Evolutionary conservation across 2,113 vertebrate species (phyloP).

Genomic region (Myocastor coypus): DNA sequence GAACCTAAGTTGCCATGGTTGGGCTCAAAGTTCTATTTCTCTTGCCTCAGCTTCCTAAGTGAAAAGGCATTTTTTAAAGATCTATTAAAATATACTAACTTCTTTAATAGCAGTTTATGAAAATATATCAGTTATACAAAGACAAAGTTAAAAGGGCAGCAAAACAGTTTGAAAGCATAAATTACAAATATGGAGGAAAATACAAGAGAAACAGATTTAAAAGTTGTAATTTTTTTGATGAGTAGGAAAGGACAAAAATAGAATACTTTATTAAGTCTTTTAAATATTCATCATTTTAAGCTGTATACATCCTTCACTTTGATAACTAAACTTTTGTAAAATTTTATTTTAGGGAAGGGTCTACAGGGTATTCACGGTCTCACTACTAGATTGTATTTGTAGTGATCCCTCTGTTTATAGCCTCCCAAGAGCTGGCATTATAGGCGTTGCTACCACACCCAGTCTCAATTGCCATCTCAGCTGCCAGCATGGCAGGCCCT

Average conservation of each 20-base stretch:
- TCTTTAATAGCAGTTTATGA: background rate
- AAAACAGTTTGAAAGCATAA: slow-evolving; percentile 18
- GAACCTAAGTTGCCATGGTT: background rate
- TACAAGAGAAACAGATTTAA: background rate
- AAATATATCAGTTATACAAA: background rate
- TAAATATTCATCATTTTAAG: slow-evolving; percentile 34
- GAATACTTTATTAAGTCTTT: background rate
- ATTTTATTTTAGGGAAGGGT: no score
- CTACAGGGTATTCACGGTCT: no score
- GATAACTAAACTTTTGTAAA: background rate
- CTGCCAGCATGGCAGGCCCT: no score
- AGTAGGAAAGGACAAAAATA: background rate
- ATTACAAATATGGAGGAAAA: slow-evolving; percentile 18
- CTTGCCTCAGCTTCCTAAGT: background rate
- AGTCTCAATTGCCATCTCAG: no score
- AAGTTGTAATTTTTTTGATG: background rate
- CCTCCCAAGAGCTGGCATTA: no score
- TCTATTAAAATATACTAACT: background rate
- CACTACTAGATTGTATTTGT: no score
- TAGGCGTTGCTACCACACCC: no score
- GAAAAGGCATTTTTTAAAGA: background rate
- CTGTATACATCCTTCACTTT: background rate
- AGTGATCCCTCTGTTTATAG: no score
- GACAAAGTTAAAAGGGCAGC: background rate
- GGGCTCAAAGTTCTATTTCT: background rate